Percentiles rank a stretch among this genome's conserved stretches.
Conservation (phyloP, 2,888 invertebrate genomes). For the Bedellia somnulentella region DNA sequence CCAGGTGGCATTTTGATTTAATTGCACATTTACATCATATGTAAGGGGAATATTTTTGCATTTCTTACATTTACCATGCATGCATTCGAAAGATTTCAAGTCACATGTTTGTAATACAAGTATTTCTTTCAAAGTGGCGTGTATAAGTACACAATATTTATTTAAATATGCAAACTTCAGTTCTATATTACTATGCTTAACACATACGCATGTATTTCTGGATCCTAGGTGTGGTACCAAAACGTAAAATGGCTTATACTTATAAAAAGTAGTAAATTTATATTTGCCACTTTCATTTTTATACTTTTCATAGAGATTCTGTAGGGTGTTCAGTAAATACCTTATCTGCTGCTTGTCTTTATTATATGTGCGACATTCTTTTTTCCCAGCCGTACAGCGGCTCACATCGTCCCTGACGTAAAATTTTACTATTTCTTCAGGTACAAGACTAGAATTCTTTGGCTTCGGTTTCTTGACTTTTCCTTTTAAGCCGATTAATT, state of each 20-base stretch:
- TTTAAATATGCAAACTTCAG: constrained; percentile 1
- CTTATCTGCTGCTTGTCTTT: constrained; percentile 3
- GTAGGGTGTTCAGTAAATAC: constrained; percentile 1
- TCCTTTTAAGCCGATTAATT: no score
- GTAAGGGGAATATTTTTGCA: neutral
- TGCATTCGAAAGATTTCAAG: neutral
- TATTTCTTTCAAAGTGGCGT: constrained; percentile 2
- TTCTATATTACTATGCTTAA: constrained; percentile 6
- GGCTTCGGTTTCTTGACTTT: no score
- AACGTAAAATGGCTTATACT: constrained; percentile 1
- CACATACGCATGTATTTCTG: constrained; percentile 2
- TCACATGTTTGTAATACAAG: constrained; percentile 4
- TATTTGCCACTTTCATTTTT: constrained; percentile 1
- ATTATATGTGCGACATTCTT: neutral
- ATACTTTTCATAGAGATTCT: neutral
- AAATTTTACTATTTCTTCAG: no score
- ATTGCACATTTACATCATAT: neutral
- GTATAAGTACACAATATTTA: constrained; percentile 2
- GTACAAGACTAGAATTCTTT: no score
- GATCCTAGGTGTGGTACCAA: neutral
- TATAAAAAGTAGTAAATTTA: neutral
- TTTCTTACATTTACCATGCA: neutral
- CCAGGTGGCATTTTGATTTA: neutral
- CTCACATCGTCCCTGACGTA: constrained; percentile 2
- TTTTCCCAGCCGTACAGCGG: neutral